phyloP scores from a whole-genome alignment of 2,797 vertebrate genomes.

The Neoniphon sammara region DNA sequence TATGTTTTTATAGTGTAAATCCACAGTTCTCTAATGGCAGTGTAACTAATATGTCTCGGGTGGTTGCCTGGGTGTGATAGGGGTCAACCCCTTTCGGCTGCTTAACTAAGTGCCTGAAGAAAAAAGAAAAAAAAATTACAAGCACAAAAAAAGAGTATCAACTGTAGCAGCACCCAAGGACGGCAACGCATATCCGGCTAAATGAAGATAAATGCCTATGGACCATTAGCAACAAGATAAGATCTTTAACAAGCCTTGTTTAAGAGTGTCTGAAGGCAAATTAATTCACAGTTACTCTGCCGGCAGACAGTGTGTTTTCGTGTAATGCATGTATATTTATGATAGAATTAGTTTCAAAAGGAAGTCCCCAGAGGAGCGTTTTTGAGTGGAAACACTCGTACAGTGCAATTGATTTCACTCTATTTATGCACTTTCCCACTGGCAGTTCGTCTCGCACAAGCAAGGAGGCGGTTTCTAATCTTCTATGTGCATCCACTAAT shows the following conservation, averaged over 20 bases:
- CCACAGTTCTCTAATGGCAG: constrained; percentile 53
- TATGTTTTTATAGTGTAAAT: not conserved
- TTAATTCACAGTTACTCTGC: constrained; percentile 85
- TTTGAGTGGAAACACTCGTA: constrained; percentile 85
- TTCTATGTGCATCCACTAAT: constrained; percentile 84
- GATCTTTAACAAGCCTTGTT: constrained; percentile 88
- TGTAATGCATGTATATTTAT: constrained; percentile 88
- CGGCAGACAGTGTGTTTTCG: constrained; percentile 82
- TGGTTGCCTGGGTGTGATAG: constrained; percentile 62
- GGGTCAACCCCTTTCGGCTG: constrained; percentile 62
- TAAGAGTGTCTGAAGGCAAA: constrained; percentile 88
- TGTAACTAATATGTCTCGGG: constrained; percentile 68
- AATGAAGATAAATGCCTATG: constrained; percentile 86
- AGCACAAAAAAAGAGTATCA: constrained; percentile 62
- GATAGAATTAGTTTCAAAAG: constrained; percentile 87
- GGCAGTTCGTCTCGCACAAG: constrained; percentile 76
- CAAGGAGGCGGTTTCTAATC: constrained; percentile 82
- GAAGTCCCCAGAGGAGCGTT: constrained; percentile 86
- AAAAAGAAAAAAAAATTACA: constrained; percentile 54
- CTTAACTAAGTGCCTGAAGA: constrained; percentile 67
- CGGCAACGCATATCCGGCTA: constrained; percentile 78
- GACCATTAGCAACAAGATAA: constrained; percentile 87
- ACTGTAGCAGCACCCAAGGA: constrained; percentile 75
- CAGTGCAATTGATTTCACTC: constrained; percentile 86
- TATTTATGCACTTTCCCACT: constrained; percentile 86